These are phyloP conservation scores for Calephelis perditalis DNA, from an alignment of 2,888 invertebrate genomes.

Conservation along the genomic window DNA sequence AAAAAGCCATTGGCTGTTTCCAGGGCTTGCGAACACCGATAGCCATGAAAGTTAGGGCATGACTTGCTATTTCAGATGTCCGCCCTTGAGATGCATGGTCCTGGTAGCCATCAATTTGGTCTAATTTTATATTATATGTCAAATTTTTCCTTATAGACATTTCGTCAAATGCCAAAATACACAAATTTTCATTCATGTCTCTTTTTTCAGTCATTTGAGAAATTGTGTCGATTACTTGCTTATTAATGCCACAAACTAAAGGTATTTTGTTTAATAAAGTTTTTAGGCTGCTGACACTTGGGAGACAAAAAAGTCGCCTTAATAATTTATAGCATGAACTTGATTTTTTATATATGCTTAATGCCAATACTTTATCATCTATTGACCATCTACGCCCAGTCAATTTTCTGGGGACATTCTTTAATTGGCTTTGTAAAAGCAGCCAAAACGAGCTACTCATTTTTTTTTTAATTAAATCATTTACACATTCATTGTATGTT, in stretches of 20 bases:
- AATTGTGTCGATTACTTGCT: neutral
- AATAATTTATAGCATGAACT: neutral
- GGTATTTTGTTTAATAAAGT: neutral
- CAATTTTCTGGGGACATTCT: neutral
- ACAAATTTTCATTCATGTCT: neutral
- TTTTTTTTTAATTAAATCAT: neutral
- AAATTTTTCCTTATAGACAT: slow-evolving; percentile 4
- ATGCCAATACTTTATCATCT: neutral
- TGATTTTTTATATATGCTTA: neutral
- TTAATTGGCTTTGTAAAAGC: neutral
- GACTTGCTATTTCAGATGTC: neutral
- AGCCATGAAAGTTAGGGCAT: slow-evolving; percentile 6
- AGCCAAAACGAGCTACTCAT: slow-evolving; percentile 4
- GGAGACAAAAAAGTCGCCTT: neutral
- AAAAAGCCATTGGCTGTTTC: slow-evolving; percentile 1
- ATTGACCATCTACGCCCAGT: neutral
- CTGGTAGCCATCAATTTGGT: neutral
- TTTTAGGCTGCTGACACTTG: neutral
- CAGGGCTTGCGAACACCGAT: neutral
- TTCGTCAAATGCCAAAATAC: neutral
- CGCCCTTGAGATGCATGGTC: neutral
- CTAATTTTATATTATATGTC: slow-evolving; percentile 3
- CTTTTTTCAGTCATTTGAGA: neutral
- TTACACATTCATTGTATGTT: neutral
- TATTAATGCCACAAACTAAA: neutral